phyloP scores from a whole-genome alignment of 1,140 invertebrate genomes.

The Radopholus similis region DNA sequence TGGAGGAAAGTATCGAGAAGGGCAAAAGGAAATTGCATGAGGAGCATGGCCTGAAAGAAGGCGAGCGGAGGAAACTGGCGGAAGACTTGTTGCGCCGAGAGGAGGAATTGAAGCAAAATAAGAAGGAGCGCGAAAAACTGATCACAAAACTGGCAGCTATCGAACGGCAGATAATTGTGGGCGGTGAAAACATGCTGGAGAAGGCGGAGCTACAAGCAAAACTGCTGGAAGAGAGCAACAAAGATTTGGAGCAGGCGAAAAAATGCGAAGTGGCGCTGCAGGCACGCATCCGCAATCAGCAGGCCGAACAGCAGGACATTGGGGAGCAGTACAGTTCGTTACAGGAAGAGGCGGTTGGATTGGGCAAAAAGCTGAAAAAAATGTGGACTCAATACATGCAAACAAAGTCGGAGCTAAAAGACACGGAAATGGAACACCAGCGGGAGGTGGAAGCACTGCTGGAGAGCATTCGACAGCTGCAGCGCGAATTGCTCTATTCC shows the following conservation, averaged over 20 bases:
- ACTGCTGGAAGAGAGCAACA: conserved; percentile 78
- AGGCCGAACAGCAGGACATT: conserved; percentile 85
- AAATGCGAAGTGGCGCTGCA: conserved; percentile 77
- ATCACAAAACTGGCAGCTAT: conserved; percentile 81
- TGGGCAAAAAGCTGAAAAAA: conserved; percentile 75
- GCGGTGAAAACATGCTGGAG: conserved; percentile 94
- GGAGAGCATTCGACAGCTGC: conserved; percentile 82
- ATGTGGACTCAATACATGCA: conserved; percentile 62
- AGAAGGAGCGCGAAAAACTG: conserved; percentile 67
- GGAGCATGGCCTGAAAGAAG: conserved; percentile 39
- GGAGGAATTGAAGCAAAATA: conserved; percentile 50
- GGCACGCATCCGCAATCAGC: conserved; percentile 62
- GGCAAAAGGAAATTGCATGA: conserved; percentile 8
- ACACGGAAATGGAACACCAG: conserved; percentile 87
- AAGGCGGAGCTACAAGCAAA: conserved; percentile 90
- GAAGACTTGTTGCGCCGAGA: conserved; percentile 43
- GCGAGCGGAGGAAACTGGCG: conserved; percentile 33
- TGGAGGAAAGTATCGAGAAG: conserved; percentile 2
- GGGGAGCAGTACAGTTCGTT: conserved; percentile 90
- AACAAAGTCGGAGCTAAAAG: conserved; percentile 78
- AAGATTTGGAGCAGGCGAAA: conserved; percentile 78
- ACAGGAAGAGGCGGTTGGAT: conserved; percentile 84
- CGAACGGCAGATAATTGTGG: conserved; percentile 91
- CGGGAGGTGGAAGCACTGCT: conserved; percentile 89
- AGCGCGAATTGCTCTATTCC: conserved; percentile 82